Evolutionary conservation across 2,888 invertebrate species (phyloP), one percentile per base, ranked within the genome.

Genomic region (Orthosia gracilis): DNA sequence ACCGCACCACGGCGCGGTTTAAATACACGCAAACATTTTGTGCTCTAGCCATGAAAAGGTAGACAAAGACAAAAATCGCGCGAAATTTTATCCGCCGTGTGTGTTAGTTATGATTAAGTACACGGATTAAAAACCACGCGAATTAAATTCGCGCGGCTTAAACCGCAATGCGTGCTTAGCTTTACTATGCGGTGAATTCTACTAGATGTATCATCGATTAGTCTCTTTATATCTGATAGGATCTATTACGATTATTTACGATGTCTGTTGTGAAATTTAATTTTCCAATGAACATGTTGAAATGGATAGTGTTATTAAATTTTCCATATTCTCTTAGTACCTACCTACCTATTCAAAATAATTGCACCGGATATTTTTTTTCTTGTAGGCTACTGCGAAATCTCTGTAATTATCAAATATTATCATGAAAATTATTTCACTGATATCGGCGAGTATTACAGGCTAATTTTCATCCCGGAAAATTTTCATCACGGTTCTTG

Each of bases 111-210:
- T 31, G 26, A 26, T 3, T 4, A 31, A 31, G 3, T 4, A 31
- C 31, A 4, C 31, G 31, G 4, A 31, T 31, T 31, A 31, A 31
- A 31, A 26, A 26, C 26, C 26, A 31, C 26, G 26, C 26, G 26
- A 31, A 31, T 31, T 31, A 4, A 31, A 31, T 31, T 31, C 26
- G 26, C 26, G 26, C 26, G 26, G 26, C 26, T 31, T 4, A 31
- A 31, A 31, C 26, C 26, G 26, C 26, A 31, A 3, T 31, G 26
- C 26, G 26, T 31, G 26, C 26, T 31, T 31, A 31, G 26, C 26
- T 4, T 31, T 83, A 62, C 84, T 59, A 54, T 57, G 45, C 54
- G 12, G 15, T 50, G 64, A 70, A 69, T 79, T 67, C 45, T 31
- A 47, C 57, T 9, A 76, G 57, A 70, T 68, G 55, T 69, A 11